A percentile compares a stretch with the other conserved stretches of the same genome.
phyloP scores from a whole-genome alignment of 2,797 vertebrate genomes.

The Salmo trutta region DNA sequence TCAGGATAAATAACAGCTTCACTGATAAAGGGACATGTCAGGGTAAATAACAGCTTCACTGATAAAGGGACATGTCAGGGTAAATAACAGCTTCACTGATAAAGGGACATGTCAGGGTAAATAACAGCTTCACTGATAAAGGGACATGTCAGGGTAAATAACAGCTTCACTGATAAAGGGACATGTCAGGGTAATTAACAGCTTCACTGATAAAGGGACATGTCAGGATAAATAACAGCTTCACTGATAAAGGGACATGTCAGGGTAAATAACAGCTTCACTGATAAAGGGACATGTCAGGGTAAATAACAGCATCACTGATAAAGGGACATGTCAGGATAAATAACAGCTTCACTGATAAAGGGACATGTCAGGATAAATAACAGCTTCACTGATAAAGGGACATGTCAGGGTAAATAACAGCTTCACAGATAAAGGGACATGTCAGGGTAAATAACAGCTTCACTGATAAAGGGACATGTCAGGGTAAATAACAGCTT shows the following conservation, averaged over 20 bases:
- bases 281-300: background rate
- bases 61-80: background rate
- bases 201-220: background rate
- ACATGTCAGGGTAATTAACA: background rate
- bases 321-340: background rate
- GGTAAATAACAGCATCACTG: background rate
- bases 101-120: background rate
- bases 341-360: background rate
- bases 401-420: background rate
- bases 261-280: background rate
- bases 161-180: background rate
- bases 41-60: background rate
- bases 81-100: background rate
- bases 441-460: background rate
- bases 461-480: background rate
- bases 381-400: background rate
- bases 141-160: background rate
- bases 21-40: background rate
- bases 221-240: background rate
- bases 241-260: background rate
- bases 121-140: background rate
- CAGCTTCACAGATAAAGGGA: background rate
- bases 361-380: background rate
- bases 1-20: background rate
- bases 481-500: background rate